A percentile compares a stretch with the other conserved stretches of the same genome.
phyloP scores from a whole-genome alignment of 2,888 invertebrate species.

The Cephonodes hylas region DNA sequence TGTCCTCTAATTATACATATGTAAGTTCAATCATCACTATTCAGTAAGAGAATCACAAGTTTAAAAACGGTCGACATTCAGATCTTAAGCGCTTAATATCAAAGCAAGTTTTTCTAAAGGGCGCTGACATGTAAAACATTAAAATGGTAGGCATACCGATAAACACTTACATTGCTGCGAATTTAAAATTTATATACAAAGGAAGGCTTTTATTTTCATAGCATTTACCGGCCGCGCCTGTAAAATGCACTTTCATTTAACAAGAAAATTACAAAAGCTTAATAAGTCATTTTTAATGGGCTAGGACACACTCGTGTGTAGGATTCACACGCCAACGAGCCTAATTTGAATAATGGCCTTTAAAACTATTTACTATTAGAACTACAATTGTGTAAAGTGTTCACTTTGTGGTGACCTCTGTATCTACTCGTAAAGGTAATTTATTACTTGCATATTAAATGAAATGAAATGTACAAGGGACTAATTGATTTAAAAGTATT shows the following conservation, averaged over 20 bases:
- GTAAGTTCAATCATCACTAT: too few relatives aligned
- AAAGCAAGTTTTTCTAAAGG: too few relatives aligned
- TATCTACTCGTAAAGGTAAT: not conserved
- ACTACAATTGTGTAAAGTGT: not conserved
- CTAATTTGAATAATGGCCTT: not conserved
- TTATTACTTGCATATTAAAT: conserved; percentile 7
- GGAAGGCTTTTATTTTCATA: not conserved
- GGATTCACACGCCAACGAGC: not conserved
- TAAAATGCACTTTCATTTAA: conserved; percentile 1
- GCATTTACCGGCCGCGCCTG: not conserved
- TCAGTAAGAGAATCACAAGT: too few relatives aligned
- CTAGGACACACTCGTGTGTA: not conserved
- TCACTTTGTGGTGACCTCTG: not conserved
- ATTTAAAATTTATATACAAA: not conserved
- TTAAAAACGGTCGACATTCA: too few relatives aligned
- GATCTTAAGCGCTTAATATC: too few relatives aligned
- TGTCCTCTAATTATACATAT: too few relatives aligned
- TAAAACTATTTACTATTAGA: not conserved
- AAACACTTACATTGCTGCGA: not conserved
- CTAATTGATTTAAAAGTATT: conserved; percentile 2
- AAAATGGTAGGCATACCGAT: not conserved
- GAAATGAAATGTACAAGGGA: not conserved
- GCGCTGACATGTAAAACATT: not conserved
- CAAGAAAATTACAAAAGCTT: not conserved
- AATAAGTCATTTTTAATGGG: conserved; percentile 7